Evolutionary conservation across 2,797 vertebrate species (phyloP).

Genomic region (Antrozous pallidus): DNA sequence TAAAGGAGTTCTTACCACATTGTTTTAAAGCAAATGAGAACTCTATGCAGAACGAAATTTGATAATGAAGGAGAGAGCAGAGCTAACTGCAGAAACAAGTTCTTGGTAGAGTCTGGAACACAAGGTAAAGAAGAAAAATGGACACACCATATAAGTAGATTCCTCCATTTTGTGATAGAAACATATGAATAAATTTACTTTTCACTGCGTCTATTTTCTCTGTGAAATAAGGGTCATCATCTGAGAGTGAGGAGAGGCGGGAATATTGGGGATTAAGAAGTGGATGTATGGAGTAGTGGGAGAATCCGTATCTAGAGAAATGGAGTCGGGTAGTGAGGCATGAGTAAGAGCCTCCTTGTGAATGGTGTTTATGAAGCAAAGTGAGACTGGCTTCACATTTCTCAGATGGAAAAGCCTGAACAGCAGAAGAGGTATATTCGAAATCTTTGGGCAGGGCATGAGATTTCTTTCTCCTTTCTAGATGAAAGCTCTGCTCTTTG

Average conservation of each 20-base stretch:
- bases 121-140: background rate
- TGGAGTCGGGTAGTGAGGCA: too few species aligned
- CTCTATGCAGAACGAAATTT: background rate
- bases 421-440: background rate
- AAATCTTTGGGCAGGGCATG: background rate
- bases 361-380: background rate
- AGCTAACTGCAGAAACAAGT: background rate
- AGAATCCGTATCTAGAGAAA: background rate
- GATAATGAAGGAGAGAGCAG: background rate
- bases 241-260: background rate
- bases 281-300: background rate
- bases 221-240: background rate
- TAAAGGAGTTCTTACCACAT: background rate
- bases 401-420: background rate
- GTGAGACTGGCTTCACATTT: background rate
- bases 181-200: background rate
- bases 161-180: background rate
- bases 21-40: background rate
- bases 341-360: background rate
- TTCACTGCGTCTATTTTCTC: background rate
- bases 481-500: background rate
- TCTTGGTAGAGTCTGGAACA: background rate
- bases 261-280: background rate
- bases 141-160: fast-evolving
- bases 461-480: background rate